A percentile compares a stretch with the other conserved stretches of the same genome.
Conservation (phyloP, 2,888 invertebrate genomes). For the Drosophila koepferae region DNA sequence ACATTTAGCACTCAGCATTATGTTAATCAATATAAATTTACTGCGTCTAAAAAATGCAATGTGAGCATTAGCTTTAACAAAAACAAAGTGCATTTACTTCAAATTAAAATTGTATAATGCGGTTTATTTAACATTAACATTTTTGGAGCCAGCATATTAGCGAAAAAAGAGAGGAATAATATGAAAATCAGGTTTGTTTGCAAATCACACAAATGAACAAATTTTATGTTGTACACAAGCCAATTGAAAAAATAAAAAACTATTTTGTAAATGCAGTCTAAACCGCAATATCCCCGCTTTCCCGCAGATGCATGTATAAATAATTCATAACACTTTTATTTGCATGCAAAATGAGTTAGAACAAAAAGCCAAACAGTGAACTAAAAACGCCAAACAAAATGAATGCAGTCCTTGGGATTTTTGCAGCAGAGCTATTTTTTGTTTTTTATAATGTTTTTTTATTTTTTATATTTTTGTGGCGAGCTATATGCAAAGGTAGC, state of each 20-base stretch:
- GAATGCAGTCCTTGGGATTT: constrained; percentile 65
- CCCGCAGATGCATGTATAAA: constrained; percentile 66
- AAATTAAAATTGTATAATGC: constrained; percentile 54
- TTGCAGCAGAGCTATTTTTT: constrained; percentile 31
- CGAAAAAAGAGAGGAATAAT: neutral
- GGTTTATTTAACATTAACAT: constrained; percentile 52
- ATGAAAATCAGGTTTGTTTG: constrained; percentile 53
- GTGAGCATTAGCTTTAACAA: neutral
- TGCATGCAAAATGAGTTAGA: constrained; percentile 78
- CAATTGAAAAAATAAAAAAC: constrained; percentile 60
- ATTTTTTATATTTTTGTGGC: neutral
- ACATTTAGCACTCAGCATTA: neutral
- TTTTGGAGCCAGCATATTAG: constrained; percentile 26
- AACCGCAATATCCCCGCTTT: constrained; percentile 48
- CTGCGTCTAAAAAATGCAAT: neutral
- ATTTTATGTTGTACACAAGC: constrained; percentile 55
- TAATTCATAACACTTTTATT: constrained; percentile 80
- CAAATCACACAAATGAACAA: constrained; percentile 66
- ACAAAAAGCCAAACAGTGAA: constrained; percentile 48
- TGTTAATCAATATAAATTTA: neutral
- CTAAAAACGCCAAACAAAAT: constrained; percentile 65
- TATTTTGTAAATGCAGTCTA: constrained; percentile 58
- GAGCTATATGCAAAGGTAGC: constrained; percentile 11
- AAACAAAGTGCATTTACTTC: constrained; percentile 28
- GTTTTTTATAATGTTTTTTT: constrained; percentile 7